Conservation (phyloP, 1,140 invertebrate species). For the Drosophila bifasciata region DNA sequence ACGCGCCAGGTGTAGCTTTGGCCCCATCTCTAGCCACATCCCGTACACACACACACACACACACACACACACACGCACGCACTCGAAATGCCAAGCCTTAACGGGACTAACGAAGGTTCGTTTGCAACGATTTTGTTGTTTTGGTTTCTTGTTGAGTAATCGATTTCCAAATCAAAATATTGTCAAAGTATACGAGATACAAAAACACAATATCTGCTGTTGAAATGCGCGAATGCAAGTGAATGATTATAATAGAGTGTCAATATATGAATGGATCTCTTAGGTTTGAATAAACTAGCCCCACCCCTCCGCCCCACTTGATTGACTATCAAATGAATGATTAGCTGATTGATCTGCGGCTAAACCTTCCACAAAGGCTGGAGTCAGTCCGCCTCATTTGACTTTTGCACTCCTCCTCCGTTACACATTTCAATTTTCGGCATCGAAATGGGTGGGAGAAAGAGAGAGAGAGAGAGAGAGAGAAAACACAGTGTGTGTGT, state of each 20-base stretch:
- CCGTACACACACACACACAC: constrained; percentile 11
- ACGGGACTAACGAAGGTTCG: constrained; percentile 21
- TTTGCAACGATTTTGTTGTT: constrained; percentile 36
- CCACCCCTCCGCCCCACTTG: no score
- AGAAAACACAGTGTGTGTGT: no score
- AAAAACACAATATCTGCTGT: no score
- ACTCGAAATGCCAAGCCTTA: constrained; percentile 17
- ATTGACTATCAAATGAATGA: constrained; percentile 11
- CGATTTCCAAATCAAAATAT: constrained; percentile 51
- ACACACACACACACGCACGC: no score
- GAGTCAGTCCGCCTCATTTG: constrained; percentile 23
- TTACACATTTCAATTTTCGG: constrained; percentile 46
- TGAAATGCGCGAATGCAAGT: no score
- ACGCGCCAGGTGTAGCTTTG: no score
- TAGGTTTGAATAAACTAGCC: no score
- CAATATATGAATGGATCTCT: no score
- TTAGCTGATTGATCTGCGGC: constrained; percentile 40
- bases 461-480: not conserved
- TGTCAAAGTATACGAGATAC: constrained; percentile 33
- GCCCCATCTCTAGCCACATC: no score
- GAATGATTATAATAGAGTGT: no score
- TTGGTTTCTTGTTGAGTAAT: constrained; percentile 55
- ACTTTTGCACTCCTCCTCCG: constrained; percentile 28
- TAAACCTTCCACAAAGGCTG: not conserved
- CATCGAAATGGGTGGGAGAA: no score